Conservation (phyloP, 2,888 invertebrate species). For the Amiota communis region DNA sequence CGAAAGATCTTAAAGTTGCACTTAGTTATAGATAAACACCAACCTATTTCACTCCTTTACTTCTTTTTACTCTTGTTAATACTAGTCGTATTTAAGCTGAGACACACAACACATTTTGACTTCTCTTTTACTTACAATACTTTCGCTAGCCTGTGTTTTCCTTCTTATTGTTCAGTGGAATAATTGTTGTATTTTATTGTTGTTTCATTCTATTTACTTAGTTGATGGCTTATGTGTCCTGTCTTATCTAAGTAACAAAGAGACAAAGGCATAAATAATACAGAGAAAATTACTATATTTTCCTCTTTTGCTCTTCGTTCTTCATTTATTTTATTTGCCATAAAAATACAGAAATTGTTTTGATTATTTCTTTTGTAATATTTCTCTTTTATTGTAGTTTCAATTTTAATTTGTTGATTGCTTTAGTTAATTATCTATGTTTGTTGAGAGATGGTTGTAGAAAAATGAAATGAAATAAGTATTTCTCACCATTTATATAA, state of each 20-base stretch:
- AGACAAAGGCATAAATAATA: neutral
- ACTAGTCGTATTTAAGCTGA: neutral
- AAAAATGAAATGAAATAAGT: too few relatives aligned
- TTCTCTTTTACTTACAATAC: neutral
- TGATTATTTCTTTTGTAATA: constrained; percentile 47
- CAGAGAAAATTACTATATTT: neutral
- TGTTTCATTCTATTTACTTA: constrained; percentile 31
- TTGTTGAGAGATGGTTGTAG: too few relatives aligned
- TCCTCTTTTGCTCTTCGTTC: neutral
- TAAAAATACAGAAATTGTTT: constrained; percentile 49
- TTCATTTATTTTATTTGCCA: constrained; percentile 36
- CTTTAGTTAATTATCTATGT: too few relatives aligned
- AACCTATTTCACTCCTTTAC: neutral
- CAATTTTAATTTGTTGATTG: too few relatives aligned
- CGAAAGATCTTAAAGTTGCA: neutral
- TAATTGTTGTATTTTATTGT: constrained; percentile 23
- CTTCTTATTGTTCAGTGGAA: constrained; percentile 32
- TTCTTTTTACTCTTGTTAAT: neutral
- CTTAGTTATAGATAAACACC: constrained; percentile 30
- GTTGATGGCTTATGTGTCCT: constrained; percentile 34
- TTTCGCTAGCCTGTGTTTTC: neutral
- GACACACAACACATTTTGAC: too few relatives aligned
- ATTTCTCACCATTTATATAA: too few relatives aligned
- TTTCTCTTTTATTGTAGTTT: constrained; percentile 24
- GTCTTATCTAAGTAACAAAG: constrained; percentile 15